These are phyloP conservation scores for Drosophila ochracea DNA, from an alignment of 2,888 invertebrate species.

Conservation along the genomic window DNA sequence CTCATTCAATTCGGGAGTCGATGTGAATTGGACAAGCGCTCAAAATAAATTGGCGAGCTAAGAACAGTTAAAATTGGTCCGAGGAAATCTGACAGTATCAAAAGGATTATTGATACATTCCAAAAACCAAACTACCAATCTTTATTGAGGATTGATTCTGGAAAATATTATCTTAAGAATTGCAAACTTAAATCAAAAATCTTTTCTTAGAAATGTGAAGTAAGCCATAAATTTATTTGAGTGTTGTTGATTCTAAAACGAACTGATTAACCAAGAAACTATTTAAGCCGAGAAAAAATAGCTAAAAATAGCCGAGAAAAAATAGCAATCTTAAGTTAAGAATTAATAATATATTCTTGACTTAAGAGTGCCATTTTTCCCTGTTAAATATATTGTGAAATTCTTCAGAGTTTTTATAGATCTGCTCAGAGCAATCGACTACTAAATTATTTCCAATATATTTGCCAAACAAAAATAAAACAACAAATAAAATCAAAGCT, in stretches of 20 bases:
- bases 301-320: background rate
- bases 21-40: background rate
- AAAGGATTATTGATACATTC: background rate
- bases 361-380: background rate
- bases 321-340: background rate
- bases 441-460: constrained; percentile 79
- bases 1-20: background rate
- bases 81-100: background rate
- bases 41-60: background rate
- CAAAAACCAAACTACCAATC: background rate
- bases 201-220: background rate
- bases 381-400: background rate
- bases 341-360: background rate
- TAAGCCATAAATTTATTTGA: background rate
- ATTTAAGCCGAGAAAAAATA: background rate
- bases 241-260: background rate
- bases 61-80: background rate
- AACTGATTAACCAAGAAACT: background rate
- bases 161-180: background rate
- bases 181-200: background rate
- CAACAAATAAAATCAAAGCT: constrained; percentile 81
- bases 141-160: background rate
- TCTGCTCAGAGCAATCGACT: constrained; percentile 10
- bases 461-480: constrained; percentile 66
- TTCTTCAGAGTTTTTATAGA: constrained; percentile 2